Evolutionary conservation across 2,113 vertebrate genomes (phyloP), one percentile per base, ranked within the genome.

Genomic region (Tapirus terrestris): DNA sequence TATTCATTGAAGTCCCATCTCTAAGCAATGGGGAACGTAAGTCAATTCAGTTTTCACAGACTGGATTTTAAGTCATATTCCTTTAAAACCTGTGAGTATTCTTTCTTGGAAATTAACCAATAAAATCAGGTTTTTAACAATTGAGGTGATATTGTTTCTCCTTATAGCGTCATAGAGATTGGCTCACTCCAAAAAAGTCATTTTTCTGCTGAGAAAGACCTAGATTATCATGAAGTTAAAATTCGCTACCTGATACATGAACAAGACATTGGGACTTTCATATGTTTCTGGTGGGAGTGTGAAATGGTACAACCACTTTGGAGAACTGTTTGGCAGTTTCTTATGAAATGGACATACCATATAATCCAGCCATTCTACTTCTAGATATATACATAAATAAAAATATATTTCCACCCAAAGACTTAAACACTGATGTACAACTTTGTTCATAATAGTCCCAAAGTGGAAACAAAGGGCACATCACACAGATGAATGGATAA

Each of bases 201-300:
- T 60, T 61, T 33, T 76, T 86, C 18, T 61, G 7, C n/a, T 25
- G 31, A 79, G 36, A 88, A 97, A 89, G 43, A 56, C 11, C 25
- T 80, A 87, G 51, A 89, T 81, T 60, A 36, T 79, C 31, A 67
- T 68, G 25, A 94, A 88, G 43, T 82, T 76, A 91, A 91, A 94
- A 65, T 79, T 31, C 33, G 79, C 4, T 60, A 39, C 39, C 10
- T 48, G 17, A 33, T 65, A 31, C 3, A 43, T 2, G 2, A 68
- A 10, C 8, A 83, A 75, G 36, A 76, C 0, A 58, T 6, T 65
- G 16, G 77, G 33, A 73, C 43, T 86, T 63, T 70, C 20, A 56
- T 10, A 65, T 7, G 13, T 85, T 80, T 92, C n/a, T 92, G 39
- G 27, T 56, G 56, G 61, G 56, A 91, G 12, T 77, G 0, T 63